These are phyloP conservation scores for Chironomus tentans DNA, from an alignment of 2,888 invertebrate species.

Conservation along the genomic window DNA sequence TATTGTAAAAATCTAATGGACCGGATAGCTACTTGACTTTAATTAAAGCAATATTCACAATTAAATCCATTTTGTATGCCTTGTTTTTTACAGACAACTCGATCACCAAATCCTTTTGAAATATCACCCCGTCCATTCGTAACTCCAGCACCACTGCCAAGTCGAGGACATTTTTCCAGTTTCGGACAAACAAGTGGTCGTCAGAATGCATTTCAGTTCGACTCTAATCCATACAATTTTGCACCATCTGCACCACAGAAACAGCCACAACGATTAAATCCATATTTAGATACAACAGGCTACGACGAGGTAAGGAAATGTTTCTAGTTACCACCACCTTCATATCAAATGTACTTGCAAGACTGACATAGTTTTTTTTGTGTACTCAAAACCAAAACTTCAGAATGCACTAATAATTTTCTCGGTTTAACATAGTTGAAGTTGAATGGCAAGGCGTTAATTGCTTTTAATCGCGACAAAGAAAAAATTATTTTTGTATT, in stretches of 20 bases:
- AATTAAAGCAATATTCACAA: not conserved
- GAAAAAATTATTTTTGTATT: not conserved
- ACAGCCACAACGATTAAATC: constrained; percentile 11
- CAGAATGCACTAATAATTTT: no score
- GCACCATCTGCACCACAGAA: not conserved
- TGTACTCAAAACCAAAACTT: no score
- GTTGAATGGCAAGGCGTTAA: constrained; percentile 5
- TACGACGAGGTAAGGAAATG: constrained; percentile 12
- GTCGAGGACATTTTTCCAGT: constrained; percentile 4
- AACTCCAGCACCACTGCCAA: constrained; percentile 13
- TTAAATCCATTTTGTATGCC: not conserved
- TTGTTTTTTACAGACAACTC: constrained; percentile 36
- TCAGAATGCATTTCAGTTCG: not conserved
- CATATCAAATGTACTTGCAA: no score
- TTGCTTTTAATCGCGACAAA: not conserved
- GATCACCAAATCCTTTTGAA: constrained; percentile 40
- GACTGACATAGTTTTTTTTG: no score
- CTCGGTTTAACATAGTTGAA: not conserved
- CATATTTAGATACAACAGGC: constrained; percentile 12
- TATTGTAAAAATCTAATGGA: no score
- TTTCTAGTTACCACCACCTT: no score
- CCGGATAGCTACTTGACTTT: not conserved
- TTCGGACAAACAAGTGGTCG: constrained; percentile 5
- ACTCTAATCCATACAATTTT: not conserved
- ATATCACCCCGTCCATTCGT: constrained; percentile 41